A percentile compares a stretch with the other conserved stretches of the same genome.
These are phyloP conservation scores for Ceraclea dissimilis DNA, from an alignment of 2,888 invertebrate genomes.

Conservation along the genomic window DNA sequence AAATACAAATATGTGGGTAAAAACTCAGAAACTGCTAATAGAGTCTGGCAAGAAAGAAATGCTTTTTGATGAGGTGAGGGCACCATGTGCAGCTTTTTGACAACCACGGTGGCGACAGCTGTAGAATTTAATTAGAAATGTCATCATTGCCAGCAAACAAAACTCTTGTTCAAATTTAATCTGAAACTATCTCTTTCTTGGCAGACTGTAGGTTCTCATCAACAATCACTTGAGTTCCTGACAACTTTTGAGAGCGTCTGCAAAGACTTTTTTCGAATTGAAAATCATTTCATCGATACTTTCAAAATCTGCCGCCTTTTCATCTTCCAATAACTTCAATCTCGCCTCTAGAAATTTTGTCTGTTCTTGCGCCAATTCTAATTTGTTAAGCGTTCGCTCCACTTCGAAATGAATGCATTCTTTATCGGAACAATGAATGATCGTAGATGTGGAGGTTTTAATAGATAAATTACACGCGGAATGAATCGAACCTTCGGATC, in stretches of 20 bases:
- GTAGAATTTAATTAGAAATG: background rate
- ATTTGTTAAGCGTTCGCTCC: constrained; percentile 40
- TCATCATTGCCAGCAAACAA: too few species aligned
- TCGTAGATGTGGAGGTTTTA: background rate
- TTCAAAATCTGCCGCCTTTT: constrained; percentile 51
- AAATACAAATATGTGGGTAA: too few species aligned
- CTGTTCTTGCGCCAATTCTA: constrained; percentile 59
- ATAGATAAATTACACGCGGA: background rate
- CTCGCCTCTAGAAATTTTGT: constrained; percentile 56
- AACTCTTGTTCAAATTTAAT: too few species aligned
- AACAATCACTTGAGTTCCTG: constrained; percentile 1
- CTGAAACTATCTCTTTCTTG: too few species aligned
- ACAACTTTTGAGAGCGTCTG: constrained; percentile 38
- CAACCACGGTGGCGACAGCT: background rate
- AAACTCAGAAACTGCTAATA: too few species aligned
- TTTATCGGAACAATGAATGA: constrained; percentile 25
- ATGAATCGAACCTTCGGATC: constrained; percentile 27
- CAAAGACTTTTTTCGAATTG: constrained; percentile 49
- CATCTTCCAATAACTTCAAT: constrained; percentile 54
- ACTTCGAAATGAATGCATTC: constrained; percentile 35
- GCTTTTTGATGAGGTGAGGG: too few species aligned
- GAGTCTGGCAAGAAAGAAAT: too few species aligned
- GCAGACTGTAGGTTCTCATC: too few species aligned
- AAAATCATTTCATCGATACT: constrained; percentile 50
- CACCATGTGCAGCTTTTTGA: too few species aligned